Base-by-base conservation (phyloP, 2,888 invertebrate genomes). In the Melipona beecheii region DNA sequence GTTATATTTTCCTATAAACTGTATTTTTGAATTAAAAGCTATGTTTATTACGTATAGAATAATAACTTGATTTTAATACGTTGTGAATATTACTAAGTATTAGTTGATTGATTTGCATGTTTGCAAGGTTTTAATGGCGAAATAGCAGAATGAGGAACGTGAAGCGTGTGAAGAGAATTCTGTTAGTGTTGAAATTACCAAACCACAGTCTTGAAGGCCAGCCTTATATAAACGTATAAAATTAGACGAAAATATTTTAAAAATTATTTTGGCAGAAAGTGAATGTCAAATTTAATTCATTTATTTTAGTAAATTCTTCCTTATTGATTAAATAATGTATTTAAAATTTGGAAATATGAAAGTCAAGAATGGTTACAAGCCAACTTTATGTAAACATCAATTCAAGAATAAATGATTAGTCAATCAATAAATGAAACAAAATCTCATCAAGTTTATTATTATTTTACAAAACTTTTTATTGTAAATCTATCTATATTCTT, bases 171-270 rank as follows among this genome's bases (percentile, higher is more conserved):
- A 70, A 56, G 56, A 17, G 56, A 56, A 56, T 71, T 56, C 31
- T 56, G n/a, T 24, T 70, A 5, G 36, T 36, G 36, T 71, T 4
- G 54, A 43, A 56, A 54, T 54, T 15, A 36, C 31, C 31, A 2
- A 70, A 54, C 69, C n/a, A n/a, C 54, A 71, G 36, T 56, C 70
- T 71, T 56, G 70, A 56, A 11, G 56, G 43, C 36, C 5, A 56
- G 56, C 56, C 70, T 71, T 36, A 56, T 36, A 52, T 13, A 43
- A 24, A 68, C 68, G 68, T 27, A 50, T 71, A 71, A 71, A 71
- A 71, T 71, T 71, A 71, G 70, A 71, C 56, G 56, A 56, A 36
- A 36, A 71, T 71, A 71, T 71, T 71, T 71, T 71, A 43, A 19
- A 11, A 71, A 43, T 56, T n/a, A 56, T 19, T 71, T 43, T 71